phyloP scores from a whole-genome alignment of 1,140 invertebrate species.

The Aphelenchoides fujianensis region DNA sequence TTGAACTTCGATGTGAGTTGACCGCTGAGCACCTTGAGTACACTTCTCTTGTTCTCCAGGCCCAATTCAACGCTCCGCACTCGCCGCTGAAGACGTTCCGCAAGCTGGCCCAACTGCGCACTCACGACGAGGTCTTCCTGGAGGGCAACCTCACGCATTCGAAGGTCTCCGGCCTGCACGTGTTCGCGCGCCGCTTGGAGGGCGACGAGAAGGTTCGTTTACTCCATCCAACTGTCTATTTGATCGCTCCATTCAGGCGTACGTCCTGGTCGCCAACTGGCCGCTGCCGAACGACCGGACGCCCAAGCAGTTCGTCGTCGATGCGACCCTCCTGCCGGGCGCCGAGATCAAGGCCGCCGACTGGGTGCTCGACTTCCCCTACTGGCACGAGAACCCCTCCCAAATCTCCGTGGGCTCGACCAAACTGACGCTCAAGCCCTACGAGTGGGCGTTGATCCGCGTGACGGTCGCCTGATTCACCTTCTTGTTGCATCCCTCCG shows the following conservation, averaged over 20 bases:
- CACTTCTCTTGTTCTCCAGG: constrained; percentile 4
- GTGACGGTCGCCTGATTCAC: not conserved
- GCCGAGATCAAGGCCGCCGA: not conserved
- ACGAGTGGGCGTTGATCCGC: constrained; percentile 12
- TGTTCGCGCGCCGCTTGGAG: constrained; percentile 17
- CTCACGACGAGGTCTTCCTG: constrained; percentile 24
- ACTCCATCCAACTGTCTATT: not conserved
- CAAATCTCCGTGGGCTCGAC: not conserved
- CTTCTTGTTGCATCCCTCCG: too few relatives aligned
- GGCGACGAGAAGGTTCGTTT: constrained; percentile 26
- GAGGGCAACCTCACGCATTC: constrained; percentile 4
- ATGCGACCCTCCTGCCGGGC: not conserved
- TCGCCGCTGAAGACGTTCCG: constrained; percentile 17
- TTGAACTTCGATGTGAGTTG: constrained; percentile 26
- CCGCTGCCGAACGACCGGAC: not conserved
- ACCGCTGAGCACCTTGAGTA: not conserved
- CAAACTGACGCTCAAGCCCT: constrained; percentile 9
- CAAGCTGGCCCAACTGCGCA: constrained; percentile 11
- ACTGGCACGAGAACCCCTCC: not conserved
- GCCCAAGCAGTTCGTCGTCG: constrained; percentile 3
- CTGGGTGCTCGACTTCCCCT: not conserved
- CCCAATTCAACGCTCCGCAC: constrained; percentile 17
- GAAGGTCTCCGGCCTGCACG: constrained; percentile 16
- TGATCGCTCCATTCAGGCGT: constrained; percentile 2
- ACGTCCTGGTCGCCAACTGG: constrained; percentile 14